Base-by-base conservation (phyloP, 2,888 invertebrate genomes). In the Sylvicola cinctus region DNA sequence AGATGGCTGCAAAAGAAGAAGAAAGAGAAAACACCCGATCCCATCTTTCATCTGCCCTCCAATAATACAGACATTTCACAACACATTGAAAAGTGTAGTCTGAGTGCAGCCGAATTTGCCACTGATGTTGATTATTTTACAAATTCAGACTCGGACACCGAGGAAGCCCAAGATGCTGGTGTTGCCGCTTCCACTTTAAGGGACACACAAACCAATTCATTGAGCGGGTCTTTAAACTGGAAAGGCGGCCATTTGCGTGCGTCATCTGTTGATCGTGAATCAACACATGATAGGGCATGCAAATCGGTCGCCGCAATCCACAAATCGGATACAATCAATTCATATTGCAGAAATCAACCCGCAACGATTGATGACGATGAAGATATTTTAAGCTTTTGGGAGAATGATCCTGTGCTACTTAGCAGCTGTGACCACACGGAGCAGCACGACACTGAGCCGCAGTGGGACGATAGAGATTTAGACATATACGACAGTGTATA, bases 211-310 rank as follows among this genome's bases (percentile, higher is more conserved):
- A n/a, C n/a, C n/a, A n/a, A n/a, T n/a, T n/a, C n/a, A n/a, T n/a
- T n/a, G n/a, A 20, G 8, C 20, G 20, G 31, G 16, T 49, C 61
- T 62, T 62, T 62, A 63, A 63, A 63, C 63, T 62, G 56, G 61
- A 46, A 56, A 54, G 51, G 61, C 62, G 62, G 61, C 62, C 63
- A 61, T 61, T 61, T 59, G 51, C 59, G 51, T 61, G 60, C 56
- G 55, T 58, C 59, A 59, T 61, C 57, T 58, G 52, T 46, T 61
- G 58, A 20, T n/a, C n/a, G n/a, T n/a, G n/a, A n/a, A n/a, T n/a
- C n/a, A n/a, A n/a, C n/a, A n/a, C n/a, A 32, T 34, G 26, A 38
- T 31, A n/a, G 38, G 33, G 20, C 20, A 4, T 8, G 20, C 35
- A 37, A 20, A 20, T 20, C 20, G 20, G 20, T 20, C 20, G 20